These are phyloP conservation scores for Fistularia tabacaria DNA, from an alignment of 2,797 vertebrate species.

Conservation along the genomic window DNA sequence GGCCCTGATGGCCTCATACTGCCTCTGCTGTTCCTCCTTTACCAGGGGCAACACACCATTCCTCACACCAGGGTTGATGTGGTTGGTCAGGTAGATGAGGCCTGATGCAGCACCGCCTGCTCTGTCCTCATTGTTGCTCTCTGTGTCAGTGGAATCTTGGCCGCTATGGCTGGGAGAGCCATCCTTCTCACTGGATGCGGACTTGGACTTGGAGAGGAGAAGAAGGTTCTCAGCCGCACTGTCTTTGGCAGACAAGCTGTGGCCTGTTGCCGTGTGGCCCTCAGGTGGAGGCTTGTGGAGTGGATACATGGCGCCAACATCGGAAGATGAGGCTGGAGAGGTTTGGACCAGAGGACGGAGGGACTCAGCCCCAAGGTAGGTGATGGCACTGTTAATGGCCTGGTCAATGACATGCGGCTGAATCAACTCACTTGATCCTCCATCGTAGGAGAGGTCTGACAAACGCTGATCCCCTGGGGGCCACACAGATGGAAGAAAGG, in stretches of 20 bases:
- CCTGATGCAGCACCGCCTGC: conserved; percentile 65
- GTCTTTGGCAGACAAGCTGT: conserved; percentile 83
- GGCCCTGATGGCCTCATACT: conserved; percentile 84
- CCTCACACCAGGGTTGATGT: conserved; percentile 83
- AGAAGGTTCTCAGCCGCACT: conserved; percentile 92
- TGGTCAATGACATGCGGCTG: conserved; percentile 97
- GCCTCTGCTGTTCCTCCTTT: conserved; percentile 89
- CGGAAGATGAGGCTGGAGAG: conserved; percentile 80
- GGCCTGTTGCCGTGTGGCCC: conserved; percentile 60
- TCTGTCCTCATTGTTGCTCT: conserved; percentile 93
- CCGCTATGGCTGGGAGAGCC: conserved; percentile 94
- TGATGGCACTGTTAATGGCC: conserved; percentile 99
- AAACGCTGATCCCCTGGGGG: conserved; percentile 90
- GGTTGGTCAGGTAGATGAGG: conserved; percentile 96
- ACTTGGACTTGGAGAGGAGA: conserved; percentile 95
- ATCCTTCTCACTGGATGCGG: conserved; percentile 88
- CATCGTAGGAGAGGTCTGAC: conserved; percentile 85
- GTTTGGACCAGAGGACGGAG: conserved; percentile 94
- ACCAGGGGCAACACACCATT: conserved; percentile 85
- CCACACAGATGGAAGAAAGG: background rate
- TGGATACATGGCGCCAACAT: conserved; percentile 84
- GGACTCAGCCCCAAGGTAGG: conserved; percentile 93
- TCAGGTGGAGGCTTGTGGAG: conserved; percentile 83
- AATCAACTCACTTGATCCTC: conserved; percentile 82
- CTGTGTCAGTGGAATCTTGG: conserved; percentile 96